Base-by-base conservation (phyloP, 1,140 invertebrate genomes). In the Drosophila repleta region DNA sequence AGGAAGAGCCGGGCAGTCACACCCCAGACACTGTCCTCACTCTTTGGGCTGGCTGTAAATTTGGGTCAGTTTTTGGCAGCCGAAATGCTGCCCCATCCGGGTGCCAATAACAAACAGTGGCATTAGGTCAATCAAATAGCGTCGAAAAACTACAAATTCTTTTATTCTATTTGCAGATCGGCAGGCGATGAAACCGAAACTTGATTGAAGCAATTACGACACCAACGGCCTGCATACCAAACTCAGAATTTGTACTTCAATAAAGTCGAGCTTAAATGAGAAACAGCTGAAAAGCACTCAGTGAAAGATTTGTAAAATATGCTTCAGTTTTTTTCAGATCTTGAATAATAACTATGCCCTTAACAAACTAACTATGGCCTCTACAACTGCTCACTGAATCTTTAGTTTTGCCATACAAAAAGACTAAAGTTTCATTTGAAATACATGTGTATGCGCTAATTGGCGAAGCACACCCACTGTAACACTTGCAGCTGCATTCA, bases 21-120 rank as follows among this genome's bases (percentile, higher is more conserved):
- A 29, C 17, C 21, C 39, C 41, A 57, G 56, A 20, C n/a, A 43
- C 37, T 13, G 49, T 39, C 32, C 43, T 48, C 51, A 62, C 35
- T 56, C 39, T 39, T 55, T 43, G 51, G 46, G 64, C 55, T 66
- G 76, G 45, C 58, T 75, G 70, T 60, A 78, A 82, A 87, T 82
- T 87, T 87, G 79, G 82, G 82, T 85, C 82, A 85, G 66, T 82
- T 87, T 85, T 88, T 82, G 82, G 35, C 55, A 71, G 45, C 61
- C 56, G 6, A 61, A 80, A 76, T 56, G 57, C 41, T 24, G 18
- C 35, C 52, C 32, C 63, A 60, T 72, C 68, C 48, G 29, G 26
- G 43, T 53, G 52, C 39, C 53, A 72, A 58, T 45, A 56, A 45
- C 41, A 76, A 76, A 62, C 55, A 53, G 61, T 71, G 65, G 46